Base-by-base conservation (phyloP, 1,140 invertebrate genomes). In the Orchesella cincta region DNA sequence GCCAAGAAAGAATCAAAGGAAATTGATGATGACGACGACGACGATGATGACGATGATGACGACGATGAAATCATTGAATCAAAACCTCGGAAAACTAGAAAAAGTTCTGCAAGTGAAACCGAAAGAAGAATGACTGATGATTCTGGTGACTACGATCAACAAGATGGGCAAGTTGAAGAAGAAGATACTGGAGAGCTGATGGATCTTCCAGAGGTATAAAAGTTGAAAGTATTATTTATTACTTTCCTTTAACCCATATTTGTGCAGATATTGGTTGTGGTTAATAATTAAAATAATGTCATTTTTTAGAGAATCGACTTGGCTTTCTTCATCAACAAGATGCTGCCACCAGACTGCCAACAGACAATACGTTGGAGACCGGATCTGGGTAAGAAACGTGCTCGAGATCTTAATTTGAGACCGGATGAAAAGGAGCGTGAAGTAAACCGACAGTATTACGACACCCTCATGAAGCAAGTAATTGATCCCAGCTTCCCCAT, bases 311-410 rank as follows among this genome's bases (percentile, higher is more conserved):
- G 31, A 71, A 36, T 71, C 18, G 67, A 71, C 26, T 36, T 71
- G 29, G 31, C 14, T 2, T 71, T 8, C 23, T 71, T 71, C 67
- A 16, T 71, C 14, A 3, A 71, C 5, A 71, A 71, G 31, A 71
- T 71, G 67, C 5, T 71, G 5, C 67, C 67, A 20, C 34, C 67
- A 3, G 31, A 28, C 5, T 31, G 67, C 23, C 67, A 71, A 71
- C 67, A 71, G 29, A 33, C 67, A 8, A 71, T 71, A 14, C 67
- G 67, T 16, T 71, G 67, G 67, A 31, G 8, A 33, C 67, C 67
- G 1, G 34, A 71, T 3, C 18, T 71, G 3, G 5, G 34, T 12
- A 8, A 3, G 5, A 71, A 26, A 36, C 8, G 23, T 23, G 23
- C n/a, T 12, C 16, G 18, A 26, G 67, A 71, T 36, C 12, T 33